A percentile compares a stretch with the other conserved stretches of the same genome.
These are phyloP conservation scores for Maniola hyperantus DNA, from an alignment of 2,888 invertebrate genomes.

Conservation along the genomic window DNA sequence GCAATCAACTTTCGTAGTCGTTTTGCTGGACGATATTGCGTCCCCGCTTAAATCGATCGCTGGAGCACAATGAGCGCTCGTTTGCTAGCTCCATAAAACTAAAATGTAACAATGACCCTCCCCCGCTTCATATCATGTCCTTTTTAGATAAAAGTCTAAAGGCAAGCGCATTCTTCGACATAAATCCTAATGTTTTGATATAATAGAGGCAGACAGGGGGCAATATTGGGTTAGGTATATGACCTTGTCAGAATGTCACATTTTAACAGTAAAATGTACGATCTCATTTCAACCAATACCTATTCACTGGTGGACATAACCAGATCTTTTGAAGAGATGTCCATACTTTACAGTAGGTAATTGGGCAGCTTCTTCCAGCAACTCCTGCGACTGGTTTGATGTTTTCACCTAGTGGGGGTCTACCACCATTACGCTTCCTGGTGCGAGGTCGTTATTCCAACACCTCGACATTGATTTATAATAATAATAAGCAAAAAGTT, in stretches of 20 bases:
- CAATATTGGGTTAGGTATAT: background rate
- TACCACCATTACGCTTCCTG: no score
- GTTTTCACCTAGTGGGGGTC: no score
- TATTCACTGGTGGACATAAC: background rate
- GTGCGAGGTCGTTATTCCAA: no score
- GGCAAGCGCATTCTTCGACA: constrained; percentile 54
- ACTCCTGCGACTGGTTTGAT: no score
- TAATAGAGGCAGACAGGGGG: constrained; percentile 19
- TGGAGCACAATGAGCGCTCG: constrained; percentile 65
- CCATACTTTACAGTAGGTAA: no score
- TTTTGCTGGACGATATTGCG: constrained; percentile 65
- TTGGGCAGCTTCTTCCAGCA: no score
- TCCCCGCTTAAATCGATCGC: constrained; percentile 64
- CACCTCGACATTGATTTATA: background rate
- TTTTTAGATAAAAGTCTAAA: constrained; percentile 43
- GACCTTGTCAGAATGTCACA: background rate
- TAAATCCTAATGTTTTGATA: constrained; percentile 52
- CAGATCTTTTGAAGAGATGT: no score
- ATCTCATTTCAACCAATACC: no score
- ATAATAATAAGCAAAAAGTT: no score
- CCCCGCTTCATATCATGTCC: constrained; percentile 22
- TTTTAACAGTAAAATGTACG: no score
- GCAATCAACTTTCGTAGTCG: constrained; percentile 61
- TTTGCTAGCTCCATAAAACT: constrained; percentile 69
- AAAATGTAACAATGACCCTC: constrained; percentile 62